Conservation (phyloP, 2,888 invertebrate genomes). For the Fabriciana adippe region DNA sequence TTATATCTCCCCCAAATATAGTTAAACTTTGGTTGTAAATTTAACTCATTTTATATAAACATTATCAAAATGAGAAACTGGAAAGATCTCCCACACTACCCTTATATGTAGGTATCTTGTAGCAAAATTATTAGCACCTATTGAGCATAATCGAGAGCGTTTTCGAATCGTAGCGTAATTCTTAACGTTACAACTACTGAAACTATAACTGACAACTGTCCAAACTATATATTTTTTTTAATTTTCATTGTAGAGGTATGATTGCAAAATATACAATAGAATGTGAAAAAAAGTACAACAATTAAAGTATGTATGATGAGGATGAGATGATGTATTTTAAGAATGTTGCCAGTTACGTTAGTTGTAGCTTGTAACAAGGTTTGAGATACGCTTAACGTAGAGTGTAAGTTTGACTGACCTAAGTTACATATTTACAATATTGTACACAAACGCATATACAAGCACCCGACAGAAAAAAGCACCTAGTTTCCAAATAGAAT, state of each 20-base stretch:
- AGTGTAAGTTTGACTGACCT: slow-evolving; percentile 51
- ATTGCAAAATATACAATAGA: slow-evolving; percentile 7
- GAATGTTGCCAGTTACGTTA: slow-evolving; percentile 29
- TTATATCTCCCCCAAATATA: slow-evolving; percentile 17
- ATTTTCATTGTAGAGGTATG: slow-evolving; percentile 12
- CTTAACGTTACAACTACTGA: slow-evolving; percentile 23
- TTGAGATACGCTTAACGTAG: slow-evolving; percentile 32
- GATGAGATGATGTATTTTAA: neutral
- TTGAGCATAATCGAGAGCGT: slow-evolving; percentile 42
- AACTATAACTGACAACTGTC: slow-evolving; percentile 33
- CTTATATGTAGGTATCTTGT: slow-evolving; percentile 37
- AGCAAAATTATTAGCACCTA: slow-evolving; percentile 43
- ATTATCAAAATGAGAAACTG: slow-evolving; percentile 21
- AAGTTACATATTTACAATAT: slow-evolving; percentile 76
- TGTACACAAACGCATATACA: slow-evolving; percentile 76
- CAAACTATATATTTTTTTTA: neutral
- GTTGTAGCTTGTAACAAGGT: slow-evolving; percentile 24
- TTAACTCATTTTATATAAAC: slow-evolving; percentile 22
- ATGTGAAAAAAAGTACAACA: slow-evolving; percentile 3
- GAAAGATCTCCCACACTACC: slow-evolving; percentile 27
- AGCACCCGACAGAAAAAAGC: slow-evolving; percentile 82
- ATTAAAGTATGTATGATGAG: neutral
- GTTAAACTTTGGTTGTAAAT: slow-evolving; percentile 33
- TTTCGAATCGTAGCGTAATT: slow-evolving; percentile 32
- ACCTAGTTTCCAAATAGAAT: slow-evolving; percentile 79